These are phyloP conservation scores for Fragum whitleyi DNA, from an alignment of 2,888 invertebrate genomes.

Conservation along the genomic window DNA sequence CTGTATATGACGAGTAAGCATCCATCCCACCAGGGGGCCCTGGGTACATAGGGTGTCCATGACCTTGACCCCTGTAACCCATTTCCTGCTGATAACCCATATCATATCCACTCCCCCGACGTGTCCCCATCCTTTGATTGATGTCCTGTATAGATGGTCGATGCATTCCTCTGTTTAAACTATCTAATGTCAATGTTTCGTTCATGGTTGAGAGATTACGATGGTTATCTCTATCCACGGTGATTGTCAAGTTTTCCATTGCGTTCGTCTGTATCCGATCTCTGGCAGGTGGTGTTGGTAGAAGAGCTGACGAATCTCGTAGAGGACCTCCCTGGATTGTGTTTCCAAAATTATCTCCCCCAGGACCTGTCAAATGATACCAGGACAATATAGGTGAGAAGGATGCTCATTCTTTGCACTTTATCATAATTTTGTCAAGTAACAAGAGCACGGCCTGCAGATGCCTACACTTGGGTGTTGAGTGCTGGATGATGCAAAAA, in stretches of 20 bases:
- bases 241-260: conserved; percentile 17
- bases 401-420: too few species aligned
- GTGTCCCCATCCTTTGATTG: not conserved
- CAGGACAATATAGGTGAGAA: too few species aligned
- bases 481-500: too few species aligned
- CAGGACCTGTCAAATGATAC: not conserved
- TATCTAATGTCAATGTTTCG: not conserved
- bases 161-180: not conserved
- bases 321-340: not conserved
- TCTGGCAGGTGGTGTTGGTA: not conserved
- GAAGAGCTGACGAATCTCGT: not conserved
- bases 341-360: not conserved
- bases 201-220: conserved; percentile 15
- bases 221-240: conserved; percentile 19
- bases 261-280: not conserved
- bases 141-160: not conserved
- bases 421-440: too few species aligned
- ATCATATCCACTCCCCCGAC: not conserved
- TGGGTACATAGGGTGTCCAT: not conserved
- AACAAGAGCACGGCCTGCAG: too few species aligned
- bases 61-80: not conserved
- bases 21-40: not conserved
- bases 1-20: not conserved
- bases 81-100: not conserved
- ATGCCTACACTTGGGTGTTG: too few species aligned